Evolutionary conservation across 2,888 invertebrate species (phyloP), one percentile per base, ranked within the genome.

Genomic region (Lutraria lutraria): DNA sequence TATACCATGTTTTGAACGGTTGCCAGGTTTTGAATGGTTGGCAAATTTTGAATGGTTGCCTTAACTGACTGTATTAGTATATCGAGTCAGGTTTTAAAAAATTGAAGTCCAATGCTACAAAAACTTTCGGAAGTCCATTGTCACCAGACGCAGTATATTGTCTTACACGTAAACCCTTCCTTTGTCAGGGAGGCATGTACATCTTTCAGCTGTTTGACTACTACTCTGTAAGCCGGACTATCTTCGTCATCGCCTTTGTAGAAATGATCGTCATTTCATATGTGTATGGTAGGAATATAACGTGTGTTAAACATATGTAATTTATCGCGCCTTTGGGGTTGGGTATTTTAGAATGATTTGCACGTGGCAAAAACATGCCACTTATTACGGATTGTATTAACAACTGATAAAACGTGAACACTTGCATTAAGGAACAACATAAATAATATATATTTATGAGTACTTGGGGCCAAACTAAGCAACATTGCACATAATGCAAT

Each of bases 201-300:
- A 72, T 98, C 25, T 98, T 98, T 96, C 97, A 97, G 97, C 94
- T 98, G 82, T 97, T 98, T 94, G 98, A 98, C 96, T 97, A 97
- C 93, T 98, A 97, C 93, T 97, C 97, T 0, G 97, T 97, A 3
- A 97, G 97, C 93, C 97, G 97, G 88, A 97, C 97, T 95, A 97
- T 97, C 82, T 96, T 98, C 21, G 96, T 98, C 25, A 97, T 98
- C 91, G 97, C 97, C 95, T 97, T 97, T 95, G 97, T 97, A 95
- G 98, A 98, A 96, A 98, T 98, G 95, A 97, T 98, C 92, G 97
- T 98, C n/a, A 98, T 98, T 81, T 98, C 98, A 21, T 98, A 98
- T 98, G 97, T 98, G 85, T 98, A 98, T 96, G 98, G 98, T 96
- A 96, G 94, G 94, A 92, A 90, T 53, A 29, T 81, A 85, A n/a